Percentiles rank a stretch among this genome's conserved stretches.
Evolutionary conservation across 2,797 vertebrate species (phyloP).

Genomic region (Balearica regulorum): DNA sequence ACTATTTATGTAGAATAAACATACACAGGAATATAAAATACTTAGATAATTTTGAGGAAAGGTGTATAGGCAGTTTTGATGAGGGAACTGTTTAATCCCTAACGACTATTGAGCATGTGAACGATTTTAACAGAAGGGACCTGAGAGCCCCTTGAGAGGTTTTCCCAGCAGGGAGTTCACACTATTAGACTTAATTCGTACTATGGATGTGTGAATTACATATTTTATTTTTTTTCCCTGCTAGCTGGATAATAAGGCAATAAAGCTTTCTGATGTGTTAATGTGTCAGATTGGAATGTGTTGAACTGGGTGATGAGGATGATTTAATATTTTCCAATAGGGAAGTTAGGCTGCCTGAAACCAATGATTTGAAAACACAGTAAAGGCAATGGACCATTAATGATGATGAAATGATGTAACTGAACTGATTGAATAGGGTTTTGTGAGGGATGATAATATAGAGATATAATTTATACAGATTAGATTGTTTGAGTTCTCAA

Average conservation of each 20-base stretch:
- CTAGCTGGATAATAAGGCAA: not conserved
- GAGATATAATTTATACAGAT: not conserved
- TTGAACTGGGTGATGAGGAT: not conserved
- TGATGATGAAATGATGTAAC: not conserved
- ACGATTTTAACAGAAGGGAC: not conserved
- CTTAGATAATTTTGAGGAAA: not conserved
- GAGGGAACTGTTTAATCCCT: not conserved
- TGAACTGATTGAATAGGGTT: not conserved
- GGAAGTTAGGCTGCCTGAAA: not conserved
- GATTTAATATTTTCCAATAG: conserved; percentile 6
- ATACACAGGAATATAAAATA: not conserved
- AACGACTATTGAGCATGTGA: not conserved
- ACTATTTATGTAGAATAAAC: not conserved
- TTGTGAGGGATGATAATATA: not conserved
- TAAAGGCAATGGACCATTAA: not conserved
- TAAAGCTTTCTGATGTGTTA: conserved; percentile 21
- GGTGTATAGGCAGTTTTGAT: not conserved
- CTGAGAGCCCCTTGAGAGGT: not conserved
- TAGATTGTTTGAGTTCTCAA: not conserved
- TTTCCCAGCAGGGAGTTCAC: not conserved
- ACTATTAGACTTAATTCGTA: not conserved
- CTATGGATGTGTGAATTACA: not conserved
- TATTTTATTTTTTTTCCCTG: not conserved
- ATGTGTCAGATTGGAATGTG: not conserved
- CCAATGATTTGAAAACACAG: not conserved